These are phyloP conservation scores for Leiothrix lutea DNA, from an alignment of 2,113 vertebrate species.

Conservation along the genomic window DNA sequence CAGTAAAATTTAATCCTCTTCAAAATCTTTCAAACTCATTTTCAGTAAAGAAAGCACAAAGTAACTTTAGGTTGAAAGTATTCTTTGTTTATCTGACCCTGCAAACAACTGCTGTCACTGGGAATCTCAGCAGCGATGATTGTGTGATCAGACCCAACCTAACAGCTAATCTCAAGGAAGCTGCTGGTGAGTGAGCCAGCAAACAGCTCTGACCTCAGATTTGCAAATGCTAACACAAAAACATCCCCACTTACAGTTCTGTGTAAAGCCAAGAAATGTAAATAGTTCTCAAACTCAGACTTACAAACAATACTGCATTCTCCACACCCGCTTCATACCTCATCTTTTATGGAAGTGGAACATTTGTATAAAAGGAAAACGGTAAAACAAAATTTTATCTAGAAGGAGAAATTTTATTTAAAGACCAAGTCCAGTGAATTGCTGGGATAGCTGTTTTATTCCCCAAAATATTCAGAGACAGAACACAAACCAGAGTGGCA, in stretches of 20 bases:
- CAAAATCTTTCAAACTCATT: background rate
- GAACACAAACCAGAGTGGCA: background rate
- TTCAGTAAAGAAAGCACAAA: background rate
- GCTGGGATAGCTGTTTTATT: background rate
- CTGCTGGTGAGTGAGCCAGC: background rate
- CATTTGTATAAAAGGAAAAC: background rate
- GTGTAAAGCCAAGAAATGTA: background rate
- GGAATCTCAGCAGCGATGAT: rapidly evolving
- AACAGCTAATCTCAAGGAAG: background rate
- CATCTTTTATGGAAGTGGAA: background rate
- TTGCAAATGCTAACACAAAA: background rate
- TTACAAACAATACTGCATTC: background rate
- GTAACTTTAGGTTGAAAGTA: background rate
- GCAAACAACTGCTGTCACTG: background rate
- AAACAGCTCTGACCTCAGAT: background rate
- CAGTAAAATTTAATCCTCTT: background rate
- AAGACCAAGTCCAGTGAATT: background rate
- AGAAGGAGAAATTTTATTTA: background rate
- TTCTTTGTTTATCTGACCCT: background rate
- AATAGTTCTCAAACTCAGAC: background rate
- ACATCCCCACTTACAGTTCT: background rate
- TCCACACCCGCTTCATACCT: background rate
- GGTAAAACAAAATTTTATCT: background rate
- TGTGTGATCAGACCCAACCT: background rate
- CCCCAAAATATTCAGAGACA: background rate